These are phyloP conservation scores for Spea bombifrons DNA, from an alignment of 2,113 vertebrate species.

Conservation along the genomic window DNA sequence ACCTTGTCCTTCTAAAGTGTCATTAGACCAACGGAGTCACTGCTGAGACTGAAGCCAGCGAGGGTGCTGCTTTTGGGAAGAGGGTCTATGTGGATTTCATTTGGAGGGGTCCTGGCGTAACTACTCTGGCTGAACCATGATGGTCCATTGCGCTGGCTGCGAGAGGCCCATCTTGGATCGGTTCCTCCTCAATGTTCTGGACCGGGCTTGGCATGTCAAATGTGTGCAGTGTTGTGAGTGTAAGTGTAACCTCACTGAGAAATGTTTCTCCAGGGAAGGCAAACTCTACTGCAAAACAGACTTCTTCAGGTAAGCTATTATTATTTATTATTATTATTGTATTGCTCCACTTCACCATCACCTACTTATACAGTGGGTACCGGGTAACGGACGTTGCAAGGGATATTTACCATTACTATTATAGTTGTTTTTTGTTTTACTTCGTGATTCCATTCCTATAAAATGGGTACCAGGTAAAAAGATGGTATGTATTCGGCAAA, in stretches of 20 bases:
- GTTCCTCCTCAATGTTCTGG: constrained; percentile 91
- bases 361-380: no score
- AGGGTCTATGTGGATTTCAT: constrained; percentile 34
- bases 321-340: no score
- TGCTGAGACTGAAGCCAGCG: constrained; percentile 9
- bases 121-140: constrained; percentile 74
- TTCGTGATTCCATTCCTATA: no score
- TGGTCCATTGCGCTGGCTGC: constrained; percentile 97
- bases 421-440: no score
- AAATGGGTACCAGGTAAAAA: no score
- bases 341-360: no score
- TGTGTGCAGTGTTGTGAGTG: constrained; percentile 97
- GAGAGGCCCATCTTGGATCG: constrained; percentile 94
- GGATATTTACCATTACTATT: no score
- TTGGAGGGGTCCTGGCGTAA: constrained; percentile 18
- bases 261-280: constrained; percentile 94
- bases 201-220: constrained; percentile 94
- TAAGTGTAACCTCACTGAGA: constrained; percentile 90
- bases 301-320: constrained; percentile 88
- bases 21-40: neutral
- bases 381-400: no score
- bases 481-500: no score
- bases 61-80: constrained; percentile 14
- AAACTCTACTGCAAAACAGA: constrained; percentile 97
- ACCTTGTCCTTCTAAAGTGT: constrained; percentile 1